phyloP scores from a whole-genome alignment of 2,888 invertebrate genomes.

The Psylliodes chrysocephalus region DNA sequence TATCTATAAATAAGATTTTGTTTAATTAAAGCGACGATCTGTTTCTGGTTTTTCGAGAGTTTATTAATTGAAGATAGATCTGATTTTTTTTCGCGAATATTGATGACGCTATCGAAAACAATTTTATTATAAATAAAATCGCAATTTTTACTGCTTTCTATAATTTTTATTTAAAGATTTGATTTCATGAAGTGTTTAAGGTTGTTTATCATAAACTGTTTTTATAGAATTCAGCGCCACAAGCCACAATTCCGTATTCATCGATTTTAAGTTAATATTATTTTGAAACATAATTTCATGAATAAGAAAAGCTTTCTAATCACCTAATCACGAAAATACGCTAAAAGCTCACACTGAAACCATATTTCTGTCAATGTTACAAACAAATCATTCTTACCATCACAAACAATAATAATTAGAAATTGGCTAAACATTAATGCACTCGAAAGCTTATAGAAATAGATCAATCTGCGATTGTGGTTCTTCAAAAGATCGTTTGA shows the following conservation, averaged over 20 bases:
- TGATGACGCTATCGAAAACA: background rate
- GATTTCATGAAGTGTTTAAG: too few species aligned
- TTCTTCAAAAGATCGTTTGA: constrained; percentile 28
- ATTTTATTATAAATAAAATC: background rate
- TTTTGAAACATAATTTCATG: too few species aligned
- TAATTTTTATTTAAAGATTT: too few species aligned
- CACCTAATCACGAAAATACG: too few species aligned
- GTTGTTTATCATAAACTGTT: too few species aligned
- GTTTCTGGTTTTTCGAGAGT: background rate
- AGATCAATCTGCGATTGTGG: background rate
- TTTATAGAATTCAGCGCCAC: too few species aligned
- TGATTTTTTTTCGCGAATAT: background rate
- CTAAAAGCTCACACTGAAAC: too few species aligned
- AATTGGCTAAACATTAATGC: constrained; percentile 29
- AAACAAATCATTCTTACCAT: constrained; percentile 25
- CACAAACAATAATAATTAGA: too few species aligned
- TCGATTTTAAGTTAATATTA: too few species aligned
- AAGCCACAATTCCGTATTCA: too few species aligned
- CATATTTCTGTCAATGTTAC: constrained; percentile 15
- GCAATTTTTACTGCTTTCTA: too few species aligned
- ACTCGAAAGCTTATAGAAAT: background rate
- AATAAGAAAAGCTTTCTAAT: too few species aligned
- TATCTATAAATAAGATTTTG: constrained; percentile 18
- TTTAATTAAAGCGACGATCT: background rate
- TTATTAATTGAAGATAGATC: background rate